Evolutionary conservation across 1,140 invertebrate species (phyloP), one percentile per base, ranked within the genome.

Genomic region (Calycopis cecrops): DNA sequence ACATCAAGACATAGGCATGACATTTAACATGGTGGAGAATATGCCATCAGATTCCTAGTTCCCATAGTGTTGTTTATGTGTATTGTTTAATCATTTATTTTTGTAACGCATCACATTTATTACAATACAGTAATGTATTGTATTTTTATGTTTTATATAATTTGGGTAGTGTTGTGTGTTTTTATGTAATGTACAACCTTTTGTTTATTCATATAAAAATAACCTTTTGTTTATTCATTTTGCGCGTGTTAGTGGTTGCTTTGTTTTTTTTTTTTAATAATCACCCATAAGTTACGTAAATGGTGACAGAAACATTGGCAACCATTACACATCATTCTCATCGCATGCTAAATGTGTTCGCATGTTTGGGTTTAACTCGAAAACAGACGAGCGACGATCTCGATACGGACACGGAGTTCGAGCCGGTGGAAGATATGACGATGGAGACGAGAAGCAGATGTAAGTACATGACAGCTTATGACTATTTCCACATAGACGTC

Each of bases 401-500:
- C 37, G 90, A 92, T 71, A 91, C 91, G 0, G 91, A 92, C 65
- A 92, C 91, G 38, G 91, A 92, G 73, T 91, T 92, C 73, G 91
- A 92, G 67, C 90, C 90, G n/a, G 90, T 90, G 17, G 90, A 91
- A 60, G 90, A 91, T 56, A 88, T 90, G 85, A 91, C 90, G 34
- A 88, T 91, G 77, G 90, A 91, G 69, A 91, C 90, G 1, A 85
- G 90, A 62, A 91, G 90, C 73, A 79, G 90, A 88, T 91, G 90
- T 91, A 80, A 89, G 87, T 84, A 71, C 60, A 38, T 10, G 35
- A n/a, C n/a, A n/a, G 21, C 21, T 28, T 28, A 28, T 28, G 21
- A 28, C 21, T 28, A 28, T 3, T 28, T 3, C 21, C 21, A n/a
- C 6, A 28, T 6, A 6, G 21, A 28, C 21, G 6, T 28, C 21